These are phyloP conservation scores for Dicrostonyx torquatus DNA, from an alignment of 2,797 vertebrate genomes.

Conservation along the genomic window DNA sequence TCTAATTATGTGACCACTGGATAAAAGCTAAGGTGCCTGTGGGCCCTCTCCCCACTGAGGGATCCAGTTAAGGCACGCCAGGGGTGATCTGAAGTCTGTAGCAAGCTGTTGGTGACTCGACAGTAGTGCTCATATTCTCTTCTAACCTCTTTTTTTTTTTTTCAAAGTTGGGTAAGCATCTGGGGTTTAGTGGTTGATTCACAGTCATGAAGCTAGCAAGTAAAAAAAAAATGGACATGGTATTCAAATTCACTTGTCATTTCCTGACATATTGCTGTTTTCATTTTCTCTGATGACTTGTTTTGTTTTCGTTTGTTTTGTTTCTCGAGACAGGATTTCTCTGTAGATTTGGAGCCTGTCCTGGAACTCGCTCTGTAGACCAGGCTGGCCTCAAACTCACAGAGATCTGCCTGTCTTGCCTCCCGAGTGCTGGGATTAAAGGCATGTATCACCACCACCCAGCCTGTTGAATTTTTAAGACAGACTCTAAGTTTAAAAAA, in stretches of 20 bases:
- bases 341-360: no score
- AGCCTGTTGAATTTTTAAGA: not conserved
- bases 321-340: no score
- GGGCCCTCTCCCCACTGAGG: not conserved
- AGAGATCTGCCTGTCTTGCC: no score
- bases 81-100: not conserved
- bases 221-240: not conserved
- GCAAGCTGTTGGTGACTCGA: not conserved
- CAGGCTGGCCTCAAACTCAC: no score
- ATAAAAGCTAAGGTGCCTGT: not conserved
- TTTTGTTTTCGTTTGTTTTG: no score
- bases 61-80: not conserved
- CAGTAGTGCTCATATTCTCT: not conserved
- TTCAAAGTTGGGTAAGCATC: not conserved
- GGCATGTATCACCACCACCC: no score
- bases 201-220: not conserved
- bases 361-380: no score
- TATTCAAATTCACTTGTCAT: slow-evolving; percentile 18
- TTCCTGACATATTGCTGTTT: slow-evolving; percentile 36
- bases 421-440: no score
- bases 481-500: not conserved
- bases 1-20: not conserved
- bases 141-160: not conserved
- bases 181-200: not conserved
- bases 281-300: not conserved